These are phyloP conservation scores for Pseudomugil tenellus DNA, from an alignment of 2,797 vertebrate species.

Conservation along the genomic window DNA sequence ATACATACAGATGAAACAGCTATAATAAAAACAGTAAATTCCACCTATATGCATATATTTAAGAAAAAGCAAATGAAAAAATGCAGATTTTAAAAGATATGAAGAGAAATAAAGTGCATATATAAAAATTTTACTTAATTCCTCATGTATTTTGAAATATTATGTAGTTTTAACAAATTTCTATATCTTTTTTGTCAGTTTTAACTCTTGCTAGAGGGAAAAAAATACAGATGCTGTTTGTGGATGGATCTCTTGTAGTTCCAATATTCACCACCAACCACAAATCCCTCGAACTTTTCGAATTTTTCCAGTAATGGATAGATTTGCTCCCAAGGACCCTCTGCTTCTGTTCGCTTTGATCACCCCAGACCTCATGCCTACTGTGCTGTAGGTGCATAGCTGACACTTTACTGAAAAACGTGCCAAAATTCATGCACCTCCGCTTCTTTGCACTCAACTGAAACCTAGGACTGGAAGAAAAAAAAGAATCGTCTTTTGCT, in stretches of 20 bases:
- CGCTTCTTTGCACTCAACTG: slow-evolving; percentile 75
- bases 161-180: slow-evolving; percentile 86
- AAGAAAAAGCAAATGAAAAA: slow-evolving; percentile 53
- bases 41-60: slow-evolving; percentile 84
- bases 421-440: slow-evolving; percentile 77
- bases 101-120: slow-evolving; percentile 61
- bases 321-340: slow-evolving; percentile 44
- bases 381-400: slow-evolving; percentile 61
- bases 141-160: slow-evolving; percentile 84
- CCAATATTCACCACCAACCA: slow-evolving; percentile 36
- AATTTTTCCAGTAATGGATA: slow-evolving; percentile 43
- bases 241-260: slow-evolving; percentile 55
- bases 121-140: slow-evolving; percentile 75
- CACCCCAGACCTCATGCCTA: slow-evolving; percentile 65
- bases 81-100: slow-evolving; percentile 71
- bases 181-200: slow-evolving; percentile 81
- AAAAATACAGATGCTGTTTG: slow-evolving; percentile 42
- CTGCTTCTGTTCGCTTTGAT: slow-evolving; percentile 52
- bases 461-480: slow-evolving; percentile 72
- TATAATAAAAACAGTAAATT: slow-evolving; percentile 68
- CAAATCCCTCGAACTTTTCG: slow-evolving; percentile 40
- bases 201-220: slow-evolving; percentile 66
- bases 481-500: slow-evolving; percentile 43
- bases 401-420: slow-evolving; percentile 63
- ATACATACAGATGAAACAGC: slow-evolving; percentile 79